Conservation (phyloP, 2,888 invertebrate genomes). For the Stenchaetothrips biformis region DNA sequence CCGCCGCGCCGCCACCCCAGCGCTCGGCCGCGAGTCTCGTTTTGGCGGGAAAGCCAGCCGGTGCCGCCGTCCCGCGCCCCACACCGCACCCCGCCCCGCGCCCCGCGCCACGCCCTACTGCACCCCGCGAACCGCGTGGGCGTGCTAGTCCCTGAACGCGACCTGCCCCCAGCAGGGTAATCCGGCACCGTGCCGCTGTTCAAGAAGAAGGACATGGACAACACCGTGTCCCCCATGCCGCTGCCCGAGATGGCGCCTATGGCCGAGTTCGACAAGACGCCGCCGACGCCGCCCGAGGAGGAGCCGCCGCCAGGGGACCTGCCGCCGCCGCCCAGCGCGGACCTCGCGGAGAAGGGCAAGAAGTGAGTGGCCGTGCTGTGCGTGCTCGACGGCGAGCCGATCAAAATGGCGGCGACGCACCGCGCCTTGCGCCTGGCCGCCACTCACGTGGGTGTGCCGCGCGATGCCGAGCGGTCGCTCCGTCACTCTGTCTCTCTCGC, state of each 20-base stretch:
- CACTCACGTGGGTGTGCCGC: too few species aligned
- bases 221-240: slow-evolving; percentile 61
- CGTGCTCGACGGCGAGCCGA: too few species aligned
- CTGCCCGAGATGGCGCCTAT: slow-evolving; percentile 60
- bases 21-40: neutral
- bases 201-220: slow-evolving; percentile 53
- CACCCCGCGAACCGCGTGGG: neutral
- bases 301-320: slow-evolving; percentile 57
- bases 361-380: neutral
- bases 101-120: neutral
- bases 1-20: neutral
- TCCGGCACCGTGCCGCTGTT: slow-evolving; percentile 11
- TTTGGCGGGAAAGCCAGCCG: slow-evolving; percentile 11
- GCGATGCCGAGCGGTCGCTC: too few species aligned
- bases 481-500: too few species aligned
- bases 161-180: neutral
- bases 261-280: slow-evolving; percentile 66
- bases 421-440: too few species aligned
- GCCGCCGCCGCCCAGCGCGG: slow-evolving; percentile 57
- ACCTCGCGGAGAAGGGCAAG: slow-evolving; percentile 30
- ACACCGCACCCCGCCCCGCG: neutral
- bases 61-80: neutral
- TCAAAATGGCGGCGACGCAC: too few species aligned
- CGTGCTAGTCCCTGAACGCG: neutral
- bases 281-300: slow-evolving; percentile 59